Base-by-base conservation (phyloP, 2,888 invertebrate genomes). In the Leptinotarsa rubiginosa region DNA sequence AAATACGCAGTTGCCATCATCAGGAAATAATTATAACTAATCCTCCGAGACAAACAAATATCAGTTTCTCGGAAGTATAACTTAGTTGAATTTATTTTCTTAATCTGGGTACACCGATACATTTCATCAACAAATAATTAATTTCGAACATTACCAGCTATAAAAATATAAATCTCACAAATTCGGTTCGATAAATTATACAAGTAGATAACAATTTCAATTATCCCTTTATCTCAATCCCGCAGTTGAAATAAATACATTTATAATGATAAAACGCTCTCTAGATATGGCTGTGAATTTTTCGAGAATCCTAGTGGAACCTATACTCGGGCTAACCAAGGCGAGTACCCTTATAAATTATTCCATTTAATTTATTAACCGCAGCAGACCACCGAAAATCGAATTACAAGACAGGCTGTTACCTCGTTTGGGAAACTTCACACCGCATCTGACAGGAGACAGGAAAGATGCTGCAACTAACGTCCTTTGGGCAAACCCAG, bases 401-500 rank as follows among this genome's bases (percentile, higher is more conserved):
- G 18, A 56, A 56, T 56, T 56, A 56, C 56, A 22, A 18, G 18
- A 7, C 52, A 16, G n/a, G 16, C 52, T 52, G 5, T 18, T 20
- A 56, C 13, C 56, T 20, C 18, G 56, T 56, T 56, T 3, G 56
- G 18, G 18, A 18, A 20, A 56, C 56, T 56, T 56, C 31, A 25
- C 25, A 15, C 25, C 62, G 15, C 62, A n/a, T 62, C 62, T 31
- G 62, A 62, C 62, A 31, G 31, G 25, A 41, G 16, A 62, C 62
- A 59, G 41, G 62, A 41, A 62, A 31, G 62, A 62, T 62, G 62
- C 62, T 41, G 59, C 62, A 16, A 47, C 47, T 52, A 64, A 31
- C 64, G 70, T 67, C 74, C 66, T 70, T 71, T 71, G 64, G 62
- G 31, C 66, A 66, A 68, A 71, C 71, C 71, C 74, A 74, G 68